Evolutionary conservation across 2,888 invertebrate species (phyloP).

Genomic region (Caenorhabditis plicata): DNA sequence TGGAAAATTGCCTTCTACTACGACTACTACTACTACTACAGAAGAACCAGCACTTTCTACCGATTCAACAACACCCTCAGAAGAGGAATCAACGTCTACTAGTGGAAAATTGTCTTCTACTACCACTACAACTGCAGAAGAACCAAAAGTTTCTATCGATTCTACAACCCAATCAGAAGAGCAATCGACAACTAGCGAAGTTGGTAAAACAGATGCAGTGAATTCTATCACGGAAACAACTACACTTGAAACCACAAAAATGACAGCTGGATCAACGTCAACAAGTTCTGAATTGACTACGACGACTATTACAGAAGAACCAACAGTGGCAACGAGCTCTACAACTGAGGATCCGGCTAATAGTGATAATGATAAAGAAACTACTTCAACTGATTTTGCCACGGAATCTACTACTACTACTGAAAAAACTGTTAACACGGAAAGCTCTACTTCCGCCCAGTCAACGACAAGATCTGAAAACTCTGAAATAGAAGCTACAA

Average conservation of each 20-base stretch:
- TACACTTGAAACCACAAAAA: neutral
- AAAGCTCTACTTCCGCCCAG: neutral
- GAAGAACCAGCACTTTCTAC: neutral
- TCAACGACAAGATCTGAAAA: neutral
- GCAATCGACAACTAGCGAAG: neutral
- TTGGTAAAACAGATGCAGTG: neutral
- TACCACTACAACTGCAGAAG: neutral
- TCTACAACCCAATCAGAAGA: neutral
- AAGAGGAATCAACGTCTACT: neutral
- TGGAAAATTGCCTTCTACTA: neutral
- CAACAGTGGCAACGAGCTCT: neutral
- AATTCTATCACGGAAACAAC: slow-evolving; percentile 2
- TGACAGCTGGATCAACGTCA: slow-evolving; percentile 1
- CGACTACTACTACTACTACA: neutral
- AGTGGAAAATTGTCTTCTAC: neutral
- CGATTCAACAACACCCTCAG: neutral
- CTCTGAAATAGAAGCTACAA: slow-evolving; percentile 2
- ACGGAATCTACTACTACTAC: neutral
- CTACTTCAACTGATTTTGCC: neutral
- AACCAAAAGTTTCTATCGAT: neutral
- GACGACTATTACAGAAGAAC: slow-evolving; percentile 9
- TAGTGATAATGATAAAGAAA: neutral
- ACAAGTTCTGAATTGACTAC: slow-evolving; percentile 9
- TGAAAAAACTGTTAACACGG: neutral
- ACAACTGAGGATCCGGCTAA: neutral